A percentile compares a stretch with the other conserved stretches of the same genome.
Conservation (phyloP, 1,140 invertebrate species). For the Babylonia areolata region DNA sequence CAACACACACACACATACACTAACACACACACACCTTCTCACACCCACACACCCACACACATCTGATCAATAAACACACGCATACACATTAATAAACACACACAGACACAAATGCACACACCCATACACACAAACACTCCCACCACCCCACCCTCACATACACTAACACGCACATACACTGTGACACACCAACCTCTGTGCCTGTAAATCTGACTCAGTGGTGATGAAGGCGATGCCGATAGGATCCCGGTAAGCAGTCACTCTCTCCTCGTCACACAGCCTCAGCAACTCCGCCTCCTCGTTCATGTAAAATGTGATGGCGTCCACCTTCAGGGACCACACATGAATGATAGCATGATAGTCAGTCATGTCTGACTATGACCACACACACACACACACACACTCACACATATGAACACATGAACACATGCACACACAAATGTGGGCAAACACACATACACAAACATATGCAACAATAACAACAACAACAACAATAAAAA, state of each 20-base stretch:
- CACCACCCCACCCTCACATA: constrained; percentile 26
- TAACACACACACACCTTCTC: not conserved
- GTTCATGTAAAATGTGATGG: constrained; percentile 89
- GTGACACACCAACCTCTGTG: constrained; percentile 75
- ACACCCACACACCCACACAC: not conserved
- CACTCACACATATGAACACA: no score
- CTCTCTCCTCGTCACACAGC: constrained; percentile 86
- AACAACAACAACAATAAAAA: no score
- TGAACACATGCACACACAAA: no score
- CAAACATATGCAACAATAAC: no score
- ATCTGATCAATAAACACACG: not conserved
- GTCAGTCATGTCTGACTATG: no score
- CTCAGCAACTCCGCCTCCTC: constrained; percentile 86
- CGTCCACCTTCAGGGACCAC: constrained; percentile 83
- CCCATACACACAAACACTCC: not conserved
- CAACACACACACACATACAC: not conserved
- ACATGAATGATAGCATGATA: not conserved
- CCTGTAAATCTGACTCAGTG: constrained; percentile 85
- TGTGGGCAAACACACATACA: no score
- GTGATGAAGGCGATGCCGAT: constrained; percentile 95
- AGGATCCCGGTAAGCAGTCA: constrained; percentile 85
- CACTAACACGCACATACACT: not conserved
- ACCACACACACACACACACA: no score
- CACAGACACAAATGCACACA: not conserved
- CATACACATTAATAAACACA: not conserved